A percentile compares a stretch with the other conserved stretches of the same genome.
Evolutionary conservation across 2,113 vertebrate species (phyloP).

Genomic region (Hymenochirus boettgeri): DNA sequence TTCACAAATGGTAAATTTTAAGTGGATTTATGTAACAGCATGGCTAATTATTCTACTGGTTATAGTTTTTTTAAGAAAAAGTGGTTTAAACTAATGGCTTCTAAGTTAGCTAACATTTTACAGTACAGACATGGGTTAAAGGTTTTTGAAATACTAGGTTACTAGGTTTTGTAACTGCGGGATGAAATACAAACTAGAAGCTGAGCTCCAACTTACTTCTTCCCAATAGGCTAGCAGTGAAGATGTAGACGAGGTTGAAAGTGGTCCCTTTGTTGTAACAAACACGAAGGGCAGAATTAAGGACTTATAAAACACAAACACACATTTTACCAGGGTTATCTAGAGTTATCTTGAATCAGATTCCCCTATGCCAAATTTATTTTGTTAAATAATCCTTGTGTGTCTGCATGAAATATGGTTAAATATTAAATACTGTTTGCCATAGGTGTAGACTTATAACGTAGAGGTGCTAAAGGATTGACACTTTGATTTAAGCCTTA

Average conservation of each 20-base stretch:
- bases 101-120: background rate
- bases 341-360: background rate
- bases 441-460: no score
- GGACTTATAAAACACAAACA: constrained; percentile 46
- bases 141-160: constrained; percentile 26
- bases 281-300: constrained; percentile 56
- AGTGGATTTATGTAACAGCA: no score
- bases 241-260: constrained; percentile 67
- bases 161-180: constrained; percentile 40
- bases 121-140: background rate
- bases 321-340: background rate
- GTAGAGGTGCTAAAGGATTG: no score
- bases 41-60: no score
- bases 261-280: constrained; percentile 64
- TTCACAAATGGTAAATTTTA: no score
- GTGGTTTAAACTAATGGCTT: background rate
- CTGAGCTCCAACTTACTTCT: constrained; percentile 63
- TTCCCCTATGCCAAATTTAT: no score
- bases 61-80: no score
- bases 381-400: no score
- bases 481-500: no score
- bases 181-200: constrained; percentile 45
- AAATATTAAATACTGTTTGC: no score
- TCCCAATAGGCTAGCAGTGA: constrained; percentile 74
- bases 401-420: no score